Base-by-base conservation (phyloP, 2,113 vertebrate genomes). In the Ammodytes dubius region DNA sequence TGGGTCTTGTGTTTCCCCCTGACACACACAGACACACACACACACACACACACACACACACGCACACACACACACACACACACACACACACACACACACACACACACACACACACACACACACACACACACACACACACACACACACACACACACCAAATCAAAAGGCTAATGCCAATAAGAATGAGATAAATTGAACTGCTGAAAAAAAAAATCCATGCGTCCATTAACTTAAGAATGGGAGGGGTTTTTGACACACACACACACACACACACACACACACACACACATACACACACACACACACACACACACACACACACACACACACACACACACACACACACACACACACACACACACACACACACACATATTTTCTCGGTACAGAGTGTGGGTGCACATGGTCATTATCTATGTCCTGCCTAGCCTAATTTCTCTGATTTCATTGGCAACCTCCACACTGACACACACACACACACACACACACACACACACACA, bases 151-250 rank as follows among this genome's bases (percentile, higher is more conserved):
- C 27, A 27, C 83, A 77, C 77, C 65, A 42, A 85, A 81, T 73
- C 81, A 65, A 87, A 89, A 90, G 89, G 84, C 67, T 89, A 87
- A 88, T 88, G 91, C 86, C 91, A 86, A 92, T 89, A 81, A 82
- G 84, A 88, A 87, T 50, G 74, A 88, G 89, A 91, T 86, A 89
- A 90, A 91, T 89, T 90, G 86, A 72, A 85, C 42, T 9, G 71
- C 56, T 59, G 84, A 91, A 77, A 79, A 71, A 59, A 74, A 70
- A 58, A 89, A 88, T 83, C 82, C 1, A 73, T 84, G 75, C 17
- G 75, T 84, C 87, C 86, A 88, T 93, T 90, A 86, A 81, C 80
- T 65, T 78, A 19, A 19, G 54, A 15, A 65, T 54, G 66, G 66
- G 19, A 73, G 54, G 50, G 12, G 39, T 3, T 43, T 57, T 66